These are phyloP conservation scores for Suricata suricatta DNA, from an alignment of 2,113 vertebrate genomes.

Conservation along the genomic window DNA sequence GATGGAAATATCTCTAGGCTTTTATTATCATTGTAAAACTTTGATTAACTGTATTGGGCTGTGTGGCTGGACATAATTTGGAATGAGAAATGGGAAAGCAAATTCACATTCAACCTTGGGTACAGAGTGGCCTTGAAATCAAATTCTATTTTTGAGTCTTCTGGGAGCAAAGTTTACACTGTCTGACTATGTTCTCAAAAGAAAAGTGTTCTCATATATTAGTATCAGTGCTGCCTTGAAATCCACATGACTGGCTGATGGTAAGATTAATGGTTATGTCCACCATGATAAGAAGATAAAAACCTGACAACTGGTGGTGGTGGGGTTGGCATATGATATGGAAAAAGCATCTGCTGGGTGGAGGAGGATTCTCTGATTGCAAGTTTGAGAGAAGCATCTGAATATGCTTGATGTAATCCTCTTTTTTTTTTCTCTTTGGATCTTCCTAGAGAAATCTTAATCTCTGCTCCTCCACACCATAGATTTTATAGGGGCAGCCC, in stretches of 20 bases:
- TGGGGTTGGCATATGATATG: neutral
- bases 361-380: neutral
- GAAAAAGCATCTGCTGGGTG: neutral
- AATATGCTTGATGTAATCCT: neutral
- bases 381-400: neutral
- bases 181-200: neutral
- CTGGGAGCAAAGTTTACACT: neutral
- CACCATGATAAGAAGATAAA: neutral
- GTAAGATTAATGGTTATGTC: neutral
- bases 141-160: neutral
- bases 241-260: too few species aligned
- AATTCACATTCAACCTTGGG: neutral
- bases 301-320: neutral
- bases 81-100: neutral
- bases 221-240: neutral
- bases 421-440: neutral
- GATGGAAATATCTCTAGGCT: neutral
- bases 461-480: neutral
- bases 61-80: neutral
- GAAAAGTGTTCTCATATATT: neutral
- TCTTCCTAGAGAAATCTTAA: neutral
- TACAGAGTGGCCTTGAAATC: neutral
- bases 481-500: neutral
- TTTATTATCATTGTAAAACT: neutral
- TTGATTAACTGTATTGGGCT: neutral